These are phyloP conservation scores for Limonius californicus DNA, from an alignment of 1,140 invertebrate species.

Conservation along the genomic window DNA sequence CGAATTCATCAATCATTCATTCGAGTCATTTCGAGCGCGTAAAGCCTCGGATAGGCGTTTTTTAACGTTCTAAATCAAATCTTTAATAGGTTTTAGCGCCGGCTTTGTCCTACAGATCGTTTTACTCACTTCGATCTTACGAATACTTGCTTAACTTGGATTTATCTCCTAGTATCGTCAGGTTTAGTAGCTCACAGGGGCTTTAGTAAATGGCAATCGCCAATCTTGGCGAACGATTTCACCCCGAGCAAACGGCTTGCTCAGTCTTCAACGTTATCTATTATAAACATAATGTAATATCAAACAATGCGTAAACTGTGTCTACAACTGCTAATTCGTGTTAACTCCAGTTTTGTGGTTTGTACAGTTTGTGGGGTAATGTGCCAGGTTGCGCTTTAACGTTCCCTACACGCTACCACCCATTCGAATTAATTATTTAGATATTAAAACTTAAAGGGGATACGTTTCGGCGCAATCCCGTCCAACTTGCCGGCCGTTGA, in stretches of 20 bases:
- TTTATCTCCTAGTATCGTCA: background rate
- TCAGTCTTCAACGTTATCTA: background rate
- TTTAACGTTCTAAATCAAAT: conserved; percentile 4
- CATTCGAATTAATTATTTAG: too few relatives aligned
- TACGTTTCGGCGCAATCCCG: too few relatives aligned
- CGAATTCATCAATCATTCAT: conserved; percentile 6
- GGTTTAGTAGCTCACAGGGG: background rate
- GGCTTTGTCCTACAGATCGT: too few relatives aligned
- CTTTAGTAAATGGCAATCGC: background rate
- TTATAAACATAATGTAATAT: background rate
- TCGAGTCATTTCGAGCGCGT: background rate
- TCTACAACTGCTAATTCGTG: conserved; percentile 6
- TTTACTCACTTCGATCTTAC: too few relatives aligned
- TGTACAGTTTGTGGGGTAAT: background rate
- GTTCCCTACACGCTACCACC: too few relatives aligned
- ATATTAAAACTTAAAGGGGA: too few relatives aligned
- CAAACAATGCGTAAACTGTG: conserved; percentile 1
- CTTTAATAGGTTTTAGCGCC: background rate
- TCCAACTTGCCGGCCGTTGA: too few relatives aligned
- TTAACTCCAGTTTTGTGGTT: conserved; percentile 5
- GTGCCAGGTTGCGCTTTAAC: background rate
- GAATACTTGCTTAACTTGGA: too few relatives aligned
- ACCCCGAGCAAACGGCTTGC: background rate
- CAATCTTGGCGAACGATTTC: background rate
- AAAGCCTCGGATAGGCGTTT: background rate